These are phyloP conservation scores for Sturnira hondurensis DNA, from an alignment of 2,113 vertebrate species.

Conservation along the genomic window DNA sequence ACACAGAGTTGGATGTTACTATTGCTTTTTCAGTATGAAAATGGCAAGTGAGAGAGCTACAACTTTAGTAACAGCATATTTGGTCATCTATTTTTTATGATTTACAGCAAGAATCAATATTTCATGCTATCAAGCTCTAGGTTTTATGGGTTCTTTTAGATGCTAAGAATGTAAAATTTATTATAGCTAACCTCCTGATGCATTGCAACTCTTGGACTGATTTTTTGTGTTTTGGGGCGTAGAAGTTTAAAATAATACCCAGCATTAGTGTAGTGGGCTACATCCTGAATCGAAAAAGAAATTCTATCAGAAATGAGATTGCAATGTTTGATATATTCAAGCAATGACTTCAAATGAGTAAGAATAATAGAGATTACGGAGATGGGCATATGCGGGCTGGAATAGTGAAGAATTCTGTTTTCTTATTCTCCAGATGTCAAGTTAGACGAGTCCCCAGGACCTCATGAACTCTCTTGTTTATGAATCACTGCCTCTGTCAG, in stretches of 20 bases:
- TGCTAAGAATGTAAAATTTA: not conserved
- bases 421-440: not conserved
- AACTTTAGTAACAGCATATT: not conserved
- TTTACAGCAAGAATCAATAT: constrained; percentile 8
- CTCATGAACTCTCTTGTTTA: not conserved
- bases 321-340: not conserved
- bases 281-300: not conserved
- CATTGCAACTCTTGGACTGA: not conserved
- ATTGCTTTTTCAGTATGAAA: not conserved
- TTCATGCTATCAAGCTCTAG: not conserved
- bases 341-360: not conserved
- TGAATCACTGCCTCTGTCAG: not conserved
- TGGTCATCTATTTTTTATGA: not conserved
- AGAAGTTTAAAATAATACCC: not conserved
- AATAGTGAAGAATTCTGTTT: not conserved
- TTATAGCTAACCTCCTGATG: not conserved
- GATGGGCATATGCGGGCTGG: not conserved
- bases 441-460: not conserved
- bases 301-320: not conserved
- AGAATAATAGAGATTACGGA: not conserved
- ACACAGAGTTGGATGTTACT: not conserved
- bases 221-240: not conserved
- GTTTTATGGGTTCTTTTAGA: constrained; percentile 12
- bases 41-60: not conserved
- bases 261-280: not conserved